phyloP scores from a whole-genome alignment of 2,888 invertebrate genomes.

The Zaprionus obscuricornis region DNA sequence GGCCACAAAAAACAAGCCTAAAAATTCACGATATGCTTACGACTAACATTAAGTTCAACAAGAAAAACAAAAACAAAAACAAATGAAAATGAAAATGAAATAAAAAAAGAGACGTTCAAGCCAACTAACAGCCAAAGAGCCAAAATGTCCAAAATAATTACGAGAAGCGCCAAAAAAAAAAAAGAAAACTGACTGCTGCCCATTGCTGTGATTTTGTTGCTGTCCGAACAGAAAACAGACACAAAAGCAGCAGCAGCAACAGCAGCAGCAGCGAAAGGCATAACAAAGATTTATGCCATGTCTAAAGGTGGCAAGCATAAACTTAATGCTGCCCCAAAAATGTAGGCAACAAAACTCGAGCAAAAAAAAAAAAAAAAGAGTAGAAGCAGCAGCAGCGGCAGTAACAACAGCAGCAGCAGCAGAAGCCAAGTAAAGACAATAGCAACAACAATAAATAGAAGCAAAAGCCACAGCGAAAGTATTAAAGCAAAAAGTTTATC shows the following conservation, averaged over 20 bases:
- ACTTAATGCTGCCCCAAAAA: slow-evolving; percentile 59
- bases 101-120: slow-evolving; percentile 26
- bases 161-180: slow-evolving; percentile 24
- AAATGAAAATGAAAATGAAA: slow-evolving; percentile 2
- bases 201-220: slow-evolving; percentile 42
- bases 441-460: slow-evolving; percentile 3
- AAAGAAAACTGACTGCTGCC: slow-evolving; percentile 3
- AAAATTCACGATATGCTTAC: slow-evolving; percentile 16
- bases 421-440: slow-evolving; percentile 11
- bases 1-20: no score
- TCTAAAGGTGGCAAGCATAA: slow-evolving; percentile 59
- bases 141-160: slow-evolving; percentile 49
- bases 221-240: slow-evolving; percentile 8
- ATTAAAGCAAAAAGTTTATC: slow-evolving; percentile 69
- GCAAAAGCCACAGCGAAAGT: slow-evolving; percentile 40
- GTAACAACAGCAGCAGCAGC: not conserved
- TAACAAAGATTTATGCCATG: slow-evolving; percentile 72
- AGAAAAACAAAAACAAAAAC: slow-evolving; percentile 1
- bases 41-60: slow-evolving; percentile 5
- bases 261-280: slow-evolving; percentile 16
- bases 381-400: slow-evolving; percentile 32
- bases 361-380: slow-evolving; percentile 18
- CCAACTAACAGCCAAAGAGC: slow-evolving; percentile 23
- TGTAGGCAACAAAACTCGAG: slow-evolving; percentile 35
- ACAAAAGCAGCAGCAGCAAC: slow-evolving; percentile 6